phyloP scores from a whole-genome alignment of 2,113 vertebrate species.

The Turdus rufiventris region DNA sequence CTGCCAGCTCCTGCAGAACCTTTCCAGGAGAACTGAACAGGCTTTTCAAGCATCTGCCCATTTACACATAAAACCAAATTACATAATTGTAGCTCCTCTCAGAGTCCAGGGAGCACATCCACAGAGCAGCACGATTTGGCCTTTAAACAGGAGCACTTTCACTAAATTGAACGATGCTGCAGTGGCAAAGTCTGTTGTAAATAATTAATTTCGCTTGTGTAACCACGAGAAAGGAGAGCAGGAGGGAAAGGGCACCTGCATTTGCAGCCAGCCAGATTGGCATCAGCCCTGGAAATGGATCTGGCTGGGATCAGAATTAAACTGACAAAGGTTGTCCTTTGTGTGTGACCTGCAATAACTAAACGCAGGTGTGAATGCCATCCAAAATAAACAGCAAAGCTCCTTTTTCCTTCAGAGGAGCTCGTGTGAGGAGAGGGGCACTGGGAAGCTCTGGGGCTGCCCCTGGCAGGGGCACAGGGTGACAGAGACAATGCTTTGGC shows the following conservation, averaged over 20 bases:
- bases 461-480: not conserved
- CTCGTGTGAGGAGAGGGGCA: not conserved
- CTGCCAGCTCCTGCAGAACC: not conserved
- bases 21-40: not conserved
- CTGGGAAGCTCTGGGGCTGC: rapidly evolving
- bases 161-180: not conserved
- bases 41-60: not conserved
- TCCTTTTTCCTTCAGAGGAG: not conserved
- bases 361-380: not conserved
- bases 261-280: not conserved
- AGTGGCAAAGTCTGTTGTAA: not conserved
- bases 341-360: not conserved
- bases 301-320: not conserved
- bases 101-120: not conserved
- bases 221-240: not conserved
- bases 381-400: not conserved
- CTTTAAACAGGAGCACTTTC: not conserved
- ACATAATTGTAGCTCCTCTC: not conserved
- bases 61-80: not conserved
- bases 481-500: not conserved
- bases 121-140: not conserved
- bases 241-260: not conserved
- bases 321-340: not conserved
- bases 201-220: not conserved
- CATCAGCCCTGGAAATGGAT: not conserved